Conservation (phyloP, 2,797 vertebrate genomes). For the Pantherophis vulpinus region DNA sequence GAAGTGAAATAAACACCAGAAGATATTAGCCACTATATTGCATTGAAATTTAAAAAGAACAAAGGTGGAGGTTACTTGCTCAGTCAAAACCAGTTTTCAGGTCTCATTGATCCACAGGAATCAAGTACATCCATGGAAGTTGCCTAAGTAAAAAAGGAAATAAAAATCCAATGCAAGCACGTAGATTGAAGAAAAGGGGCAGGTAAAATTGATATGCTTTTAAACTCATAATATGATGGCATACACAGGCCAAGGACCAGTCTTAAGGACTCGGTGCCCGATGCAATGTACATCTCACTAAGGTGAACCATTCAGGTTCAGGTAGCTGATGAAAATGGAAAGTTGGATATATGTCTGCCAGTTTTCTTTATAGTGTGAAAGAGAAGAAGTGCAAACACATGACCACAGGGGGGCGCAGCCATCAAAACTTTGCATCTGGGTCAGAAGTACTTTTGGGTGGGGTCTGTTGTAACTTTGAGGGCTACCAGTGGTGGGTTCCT, state of each 20-base stretch:
- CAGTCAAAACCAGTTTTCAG: not conserved
- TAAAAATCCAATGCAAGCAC: not conserved
- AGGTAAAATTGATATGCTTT: not conserved
- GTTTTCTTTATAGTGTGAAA: not conserved
- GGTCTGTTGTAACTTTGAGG: not conserved
- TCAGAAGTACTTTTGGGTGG: not conserved
- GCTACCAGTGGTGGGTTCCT: no score
- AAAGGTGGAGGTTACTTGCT: not conserved
- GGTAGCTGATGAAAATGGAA: not conserved
- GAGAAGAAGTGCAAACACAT: not conserved
- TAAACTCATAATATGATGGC: not conserved
- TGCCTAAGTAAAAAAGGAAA: not conserved
- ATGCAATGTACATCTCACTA: not conserved
- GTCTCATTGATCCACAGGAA: not conserved
- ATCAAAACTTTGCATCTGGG: not conserved
- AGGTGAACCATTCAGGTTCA: not conserved
- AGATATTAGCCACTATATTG: not conserved
- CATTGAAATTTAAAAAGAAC: not conserved
- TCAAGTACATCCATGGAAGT: not conserved
- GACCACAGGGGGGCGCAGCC: not conserved
- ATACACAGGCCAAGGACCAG: not conserved
- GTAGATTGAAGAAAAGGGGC: not conserved
- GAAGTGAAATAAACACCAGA: not conserved
- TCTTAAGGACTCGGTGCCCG: not conserved
- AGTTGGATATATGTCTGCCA: not conserved